A percentile compares a stretch with the other conserved stretches of the same genome.
These are phyloP conservation scores for Arenaria interpres DNA, from an alignment of 2,113 vertebrate species.

Conservation along the genomic window DNA sequence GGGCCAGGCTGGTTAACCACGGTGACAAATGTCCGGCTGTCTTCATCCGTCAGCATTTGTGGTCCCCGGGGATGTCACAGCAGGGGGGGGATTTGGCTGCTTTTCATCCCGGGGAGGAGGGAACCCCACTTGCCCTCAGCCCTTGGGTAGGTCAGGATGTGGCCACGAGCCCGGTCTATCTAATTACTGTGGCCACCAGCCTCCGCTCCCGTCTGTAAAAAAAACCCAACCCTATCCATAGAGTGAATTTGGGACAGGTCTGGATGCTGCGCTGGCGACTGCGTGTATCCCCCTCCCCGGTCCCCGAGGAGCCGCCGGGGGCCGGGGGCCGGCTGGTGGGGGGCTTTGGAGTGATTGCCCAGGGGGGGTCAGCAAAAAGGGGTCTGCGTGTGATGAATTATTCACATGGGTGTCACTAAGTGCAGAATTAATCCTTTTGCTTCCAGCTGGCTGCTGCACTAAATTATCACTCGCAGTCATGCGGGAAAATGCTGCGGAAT, in stretches of 20 bases:
- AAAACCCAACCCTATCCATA: neutral
- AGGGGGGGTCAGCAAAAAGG: conserved; percentile 71
- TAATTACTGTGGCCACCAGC: neutral
- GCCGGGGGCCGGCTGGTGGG: conserved; percentile 40
- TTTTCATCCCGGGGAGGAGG: neutral
- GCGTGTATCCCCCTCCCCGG: neutral
- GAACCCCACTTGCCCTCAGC: neutral
- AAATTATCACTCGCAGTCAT: conserved; percentile 87
- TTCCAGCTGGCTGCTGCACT: conserved; percentile 89
- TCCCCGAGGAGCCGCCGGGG: neutral
- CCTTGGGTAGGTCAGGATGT: neutral
- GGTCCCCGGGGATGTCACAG: accelerated
- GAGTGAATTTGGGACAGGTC: neutral
- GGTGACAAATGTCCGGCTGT: neutral
- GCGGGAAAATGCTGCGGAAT: conserved; percentile 88
- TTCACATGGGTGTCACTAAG: conserved; percentile 84
- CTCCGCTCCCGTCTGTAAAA: neutral
- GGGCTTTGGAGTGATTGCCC: conserved; percentile 74
- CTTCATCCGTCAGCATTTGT: neutral
- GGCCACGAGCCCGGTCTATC: accelerated
- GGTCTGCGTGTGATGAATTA: conserved; percentile 81
- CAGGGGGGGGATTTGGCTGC: neutral
- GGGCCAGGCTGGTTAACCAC: neutral
- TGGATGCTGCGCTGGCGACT: neutral
- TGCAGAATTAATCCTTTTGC: conserved; percentile 88